These are phyloP conservation scores for Sebastes hopkinsi DNA, from an alignment of 2,797 vertebrate species.

Conservation along the genomic window DNA sequence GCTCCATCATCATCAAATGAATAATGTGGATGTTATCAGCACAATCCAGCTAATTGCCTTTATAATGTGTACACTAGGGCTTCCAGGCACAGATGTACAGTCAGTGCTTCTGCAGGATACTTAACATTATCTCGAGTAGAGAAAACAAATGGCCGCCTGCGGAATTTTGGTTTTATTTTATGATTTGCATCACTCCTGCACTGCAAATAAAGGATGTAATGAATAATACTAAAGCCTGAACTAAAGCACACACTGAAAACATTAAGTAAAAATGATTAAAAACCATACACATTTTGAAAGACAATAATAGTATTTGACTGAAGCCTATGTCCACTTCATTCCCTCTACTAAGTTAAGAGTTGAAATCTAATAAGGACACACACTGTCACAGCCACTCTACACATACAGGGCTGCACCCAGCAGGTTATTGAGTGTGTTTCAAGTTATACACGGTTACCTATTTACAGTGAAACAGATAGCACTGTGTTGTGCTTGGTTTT, in stretches of 20 bases:
- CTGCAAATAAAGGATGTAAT: slow-evolving; percentile 23
- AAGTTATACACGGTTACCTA: slow-evolving; percentile 12
- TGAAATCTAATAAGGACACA: slow-evolving; percentile 7
- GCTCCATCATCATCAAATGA: neutral
- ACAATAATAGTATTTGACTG: neutral
- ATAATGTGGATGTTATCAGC: neutral
- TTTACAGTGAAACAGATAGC: slow-evolving; percentile 23
- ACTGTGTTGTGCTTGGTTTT: slow-evolving; percentile 11
- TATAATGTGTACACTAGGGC: neutral
- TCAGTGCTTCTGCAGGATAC: neutral
- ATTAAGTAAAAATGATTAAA: neutral
- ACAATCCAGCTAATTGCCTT: neutral
- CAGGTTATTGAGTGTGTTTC: slow-evolving; percentile 1
- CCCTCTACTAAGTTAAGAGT: neutral
- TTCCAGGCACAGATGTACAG: neutral
- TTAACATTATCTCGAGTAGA: neutral
- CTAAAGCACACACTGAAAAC: neutral
- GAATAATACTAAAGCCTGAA: neutral
- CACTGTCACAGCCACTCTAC: neutral
- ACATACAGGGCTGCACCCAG: neutral
- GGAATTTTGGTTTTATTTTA: slow-evolving; percentile 18
- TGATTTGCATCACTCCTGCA: slow-evolving; percentile 27
- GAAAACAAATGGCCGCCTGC: neutral
- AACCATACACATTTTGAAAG: neutral
- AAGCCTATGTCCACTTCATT: neutral